A percentile compares a stretch with the other conserved stretches of the same genome.
These are phyloP conservation scores for Dioctria linearis DNA, from an alignment of 2,888 invertebrate species.

Conservation along the genomic window DNA sequence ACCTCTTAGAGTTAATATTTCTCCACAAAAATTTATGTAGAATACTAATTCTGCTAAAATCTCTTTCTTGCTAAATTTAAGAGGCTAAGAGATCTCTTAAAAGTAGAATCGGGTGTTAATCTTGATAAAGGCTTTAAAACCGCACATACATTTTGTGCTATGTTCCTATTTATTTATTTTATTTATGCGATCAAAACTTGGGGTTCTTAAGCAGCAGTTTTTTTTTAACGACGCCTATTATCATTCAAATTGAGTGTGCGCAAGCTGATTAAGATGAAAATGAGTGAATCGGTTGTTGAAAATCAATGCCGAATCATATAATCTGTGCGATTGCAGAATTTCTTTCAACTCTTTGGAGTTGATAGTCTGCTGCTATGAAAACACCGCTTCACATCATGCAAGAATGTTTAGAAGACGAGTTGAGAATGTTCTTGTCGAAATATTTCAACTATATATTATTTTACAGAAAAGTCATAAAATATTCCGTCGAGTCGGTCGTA, in stretches of 20 bases:
- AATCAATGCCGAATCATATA: slow-evolving; percentile 1
- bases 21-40: too few species aligned
- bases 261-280: slow-evolving; percentile 32
- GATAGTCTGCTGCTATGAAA: too few species aligned
- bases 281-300: slow-evolving; percentile 27
- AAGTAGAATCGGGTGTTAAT: too few species aligned
- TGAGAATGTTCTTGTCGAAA: slow-evolving; percentile 2
- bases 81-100: too few species aligned
- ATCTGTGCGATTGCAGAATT: background rate
- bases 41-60: too few species aligned
- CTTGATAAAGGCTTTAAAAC: slow-evolving; percentile 30
- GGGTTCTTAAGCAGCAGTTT: slow-evolving; percentile 15
- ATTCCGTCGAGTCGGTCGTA: background rate
- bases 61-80: too few species aligned
- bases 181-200: slow-evolving; percentile 32
- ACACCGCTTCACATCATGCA: background rate
- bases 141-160: slow-evolving; percentile 5
- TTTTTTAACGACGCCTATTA: slow-evolving; percentile 17
- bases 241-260: slow-evolving; percentile 51
- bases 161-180: background rate
- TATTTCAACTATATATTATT: background rate
- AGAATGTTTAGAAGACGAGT: background rate
- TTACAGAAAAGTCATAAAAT: too few species aligned
- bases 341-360: background rate
- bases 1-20: too few species aligned